Evolutionary conservation across 2,888 invertebrate genomes (phyloP).

Genomic region (Pegoplata infirma): DNA sequence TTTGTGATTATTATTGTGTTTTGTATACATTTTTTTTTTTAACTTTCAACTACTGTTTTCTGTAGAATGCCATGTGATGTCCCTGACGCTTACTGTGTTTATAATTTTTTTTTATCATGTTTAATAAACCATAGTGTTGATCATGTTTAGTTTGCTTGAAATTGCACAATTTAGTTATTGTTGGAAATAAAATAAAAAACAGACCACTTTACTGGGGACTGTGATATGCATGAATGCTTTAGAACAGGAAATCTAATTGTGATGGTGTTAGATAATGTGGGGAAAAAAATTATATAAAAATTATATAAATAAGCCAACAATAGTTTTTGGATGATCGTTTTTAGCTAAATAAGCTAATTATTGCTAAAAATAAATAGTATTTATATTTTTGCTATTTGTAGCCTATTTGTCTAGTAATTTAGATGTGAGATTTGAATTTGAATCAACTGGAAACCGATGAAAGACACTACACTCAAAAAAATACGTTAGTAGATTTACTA

Average conservation of each 20-base stretch:
- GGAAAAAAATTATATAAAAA: too few relatives aligned
- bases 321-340: too few relatives aligned
- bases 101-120: slow-evolving; percentile 15
- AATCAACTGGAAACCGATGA: too few relatives aligned
- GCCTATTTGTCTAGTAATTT: too few relatives aligned
- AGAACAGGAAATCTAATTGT: slow-evolving; percentile 56
- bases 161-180: slow-evolving; percentile 15
- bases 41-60: slow-evolving; percentile 11
- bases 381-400: too few relatives aligned
- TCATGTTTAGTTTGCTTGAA: neutral
- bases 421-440: too few relatives aligned
- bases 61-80: neutral
- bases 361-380: too few relatives aligned
- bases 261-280: slow-evolving; percentile 59
- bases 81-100: slow-evolving; percentile 15
- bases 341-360: too few relatives aligned
- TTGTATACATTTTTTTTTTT: too few relatives aligned
- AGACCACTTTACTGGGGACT: slow-evolving; percentile 12
- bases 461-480: too few relatives aligned
- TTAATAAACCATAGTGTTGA: slow-evolving; percentile 49
- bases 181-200: slow-evolving; percentile 11
- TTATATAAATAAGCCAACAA: too few relatives aligned
- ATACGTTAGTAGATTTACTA: too few relatives aligned
- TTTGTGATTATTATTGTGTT: neutral
- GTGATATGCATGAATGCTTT: slow-evolving; percentile 47